These are phyloP conservation scores for Diceros bicornis DNA, from an alignment of 2,797 vertebrate species.

Conservation along the genomic window DNA sequence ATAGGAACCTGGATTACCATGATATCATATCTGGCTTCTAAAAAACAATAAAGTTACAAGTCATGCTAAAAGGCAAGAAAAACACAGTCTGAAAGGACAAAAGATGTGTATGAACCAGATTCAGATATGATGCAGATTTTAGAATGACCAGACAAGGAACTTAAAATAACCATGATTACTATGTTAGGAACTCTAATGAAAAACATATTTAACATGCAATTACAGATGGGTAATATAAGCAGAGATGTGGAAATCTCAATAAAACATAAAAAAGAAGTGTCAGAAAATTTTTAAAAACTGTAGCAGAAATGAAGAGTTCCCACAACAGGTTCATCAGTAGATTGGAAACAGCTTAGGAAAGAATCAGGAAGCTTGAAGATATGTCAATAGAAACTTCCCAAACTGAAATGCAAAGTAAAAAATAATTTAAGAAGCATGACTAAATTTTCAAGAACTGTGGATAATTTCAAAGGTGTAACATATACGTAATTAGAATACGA, in stretches of 20 bases:
- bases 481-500: background rate
- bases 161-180: background rate
- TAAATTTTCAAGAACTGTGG: background rate
- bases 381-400: background rate
- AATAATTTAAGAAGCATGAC: background rate
- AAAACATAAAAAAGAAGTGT: background rate
- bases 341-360: background rate
- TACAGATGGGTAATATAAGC: background rate
- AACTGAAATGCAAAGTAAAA: background rate
- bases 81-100: background rate
- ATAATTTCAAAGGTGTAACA: background rate
- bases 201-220: background rate
- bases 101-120: background rate
- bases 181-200: background rate
- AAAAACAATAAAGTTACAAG: background rate
- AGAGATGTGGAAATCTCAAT: background rate
- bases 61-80: background rate
- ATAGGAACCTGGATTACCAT: background rate
- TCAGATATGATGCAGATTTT: background rate
- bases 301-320: background rate
- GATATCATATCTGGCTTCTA: background rate
- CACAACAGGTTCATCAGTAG: background rate
- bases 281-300: background rate
- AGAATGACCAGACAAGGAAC: background rate
- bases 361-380: background rate